phyloP scores from a whole-genome alignment of 2,888 invertebrate species.

The Temnothorax ravouxi region DNA sequence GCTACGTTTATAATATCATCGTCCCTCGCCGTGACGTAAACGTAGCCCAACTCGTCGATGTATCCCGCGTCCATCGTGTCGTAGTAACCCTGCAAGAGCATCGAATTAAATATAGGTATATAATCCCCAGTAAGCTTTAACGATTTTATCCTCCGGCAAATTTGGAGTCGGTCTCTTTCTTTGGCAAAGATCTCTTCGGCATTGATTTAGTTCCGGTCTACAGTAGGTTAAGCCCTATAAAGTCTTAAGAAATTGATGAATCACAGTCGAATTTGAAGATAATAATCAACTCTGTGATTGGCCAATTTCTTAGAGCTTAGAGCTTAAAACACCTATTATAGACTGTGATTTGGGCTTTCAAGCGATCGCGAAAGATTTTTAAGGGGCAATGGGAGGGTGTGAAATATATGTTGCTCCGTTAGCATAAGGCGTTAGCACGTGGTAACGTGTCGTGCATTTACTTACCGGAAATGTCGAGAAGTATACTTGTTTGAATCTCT shows the following conservation, averaged over 20 bases:
- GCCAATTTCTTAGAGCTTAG: too few species aligned
- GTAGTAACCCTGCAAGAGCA: slow-evolving; percentile 91
- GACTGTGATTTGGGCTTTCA: not conserved
- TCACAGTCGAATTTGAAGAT: too few species aligned
- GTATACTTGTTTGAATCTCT: slow-evolving; percentile 93
- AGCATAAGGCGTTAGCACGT: slow-evolving; percentile 88
- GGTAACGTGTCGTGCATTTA: not conserved
- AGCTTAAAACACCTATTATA: too few species aligned
- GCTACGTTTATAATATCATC: slow-evolving; percentile 99
- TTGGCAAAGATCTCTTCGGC: not conserved
- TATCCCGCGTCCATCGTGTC: slow-evolving; percentile 98
- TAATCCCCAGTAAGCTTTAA: not conserved
- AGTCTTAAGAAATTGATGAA: too few species aligned
- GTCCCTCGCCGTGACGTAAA: slow-evolving; percentile 96
- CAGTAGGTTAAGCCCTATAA: too few species aligned
- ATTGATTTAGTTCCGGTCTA: too few species aligned
- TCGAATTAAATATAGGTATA: not conserved
- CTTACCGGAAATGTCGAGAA: slow-evolving; percentile 93
- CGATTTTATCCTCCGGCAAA: not conserved
- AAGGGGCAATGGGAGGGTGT: slow-evolving; percentile 66
- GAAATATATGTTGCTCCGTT: slow-evolving; percentile 96
- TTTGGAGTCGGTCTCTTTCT: not conserved
- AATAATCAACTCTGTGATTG: too few species aligned
- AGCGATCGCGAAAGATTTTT: not conserved
- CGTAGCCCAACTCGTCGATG: slow-evolving; percentile 93